These are phyloP conservation scores for Trichonephila clavata DNA, from an alignment of 1,140 invertebrate genomes.

Conservation along the genomic window DNA sequence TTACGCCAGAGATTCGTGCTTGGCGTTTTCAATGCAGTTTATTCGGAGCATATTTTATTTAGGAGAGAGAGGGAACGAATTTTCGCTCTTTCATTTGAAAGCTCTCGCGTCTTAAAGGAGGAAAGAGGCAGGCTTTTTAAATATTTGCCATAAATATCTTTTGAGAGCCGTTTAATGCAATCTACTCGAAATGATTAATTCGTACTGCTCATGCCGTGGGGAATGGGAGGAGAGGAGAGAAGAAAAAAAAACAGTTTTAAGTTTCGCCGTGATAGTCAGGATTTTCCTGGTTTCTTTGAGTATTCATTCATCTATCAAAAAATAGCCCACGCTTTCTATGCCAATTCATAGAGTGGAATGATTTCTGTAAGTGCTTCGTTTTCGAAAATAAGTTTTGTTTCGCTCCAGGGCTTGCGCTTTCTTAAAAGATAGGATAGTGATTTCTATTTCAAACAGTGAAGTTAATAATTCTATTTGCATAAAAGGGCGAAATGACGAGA, in stretches of 20 bases:
- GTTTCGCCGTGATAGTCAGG: neutral
- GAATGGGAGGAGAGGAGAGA: neutral
- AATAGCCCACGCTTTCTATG: neutral
- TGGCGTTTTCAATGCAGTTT: slow-evolving; percentile 14
- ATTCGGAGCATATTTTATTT: slow-evolving; percentile 30
- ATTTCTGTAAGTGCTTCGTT: neutral
- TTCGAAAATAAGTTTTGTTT: neutral
- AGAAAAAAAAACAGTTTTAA: neutral
- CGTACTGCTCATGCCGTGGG: neutral
- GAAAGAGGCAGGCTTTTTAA: neutral
- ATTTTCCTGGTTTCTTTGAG: neutral
- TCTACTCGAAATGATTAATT: slow-evolving; percentile 45
- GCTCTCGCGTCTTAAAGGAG: neutral
- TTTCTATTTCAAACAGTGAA: too few relatives aligned
- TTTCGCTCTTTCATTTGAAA: slow-evolving; percentile 4
- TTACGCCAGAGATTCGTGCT: slow-evolving; percentile 18
- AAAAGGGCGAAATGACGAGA: too few relatives aligned
- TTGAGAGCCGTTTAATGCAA: slow-evolving; percentile 44
- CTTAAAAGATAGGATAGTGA: too few relatives aligned
- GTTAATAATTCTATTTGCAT: too few relatives aligned
- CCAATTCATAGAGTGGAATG: too few relatives aligned
- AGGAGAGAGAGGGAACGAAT: neutral
- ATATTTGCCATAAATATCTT: slow-evolving; percentile 48
- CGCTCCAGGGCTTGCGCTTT: neutral
- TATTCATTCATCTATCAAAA: neutral